Evolutionary conservation across 2,797 vertebrate species (phyloP).

Genomic region (Cossypha caffra): DNA sequence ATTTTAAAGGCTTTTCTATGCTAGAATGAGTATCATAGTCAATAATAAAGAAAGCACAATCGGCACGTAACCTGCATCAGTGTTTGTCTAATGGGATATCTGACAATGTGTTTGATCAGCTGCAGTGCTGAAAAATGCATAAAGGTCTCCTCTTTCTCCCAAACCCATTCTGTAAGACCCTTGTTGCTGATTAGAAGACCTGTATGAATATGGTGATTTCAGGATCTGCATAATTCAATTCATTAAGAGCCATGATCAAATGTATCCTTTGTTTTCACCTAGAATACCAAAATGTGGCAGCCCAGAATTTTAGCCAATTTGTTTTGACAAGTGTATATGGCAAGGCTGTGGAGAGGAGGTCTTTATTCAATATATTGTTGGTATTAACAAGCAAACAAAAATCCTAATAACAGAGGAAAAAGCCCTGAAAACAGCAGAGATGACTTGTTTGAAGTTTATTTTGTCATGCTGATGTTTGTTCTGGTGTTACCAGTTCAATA

Average conservation of each 20-base stretch:
- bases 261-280: neutral
- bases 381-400: neutral
- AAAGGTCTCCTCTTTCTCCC: neutral
- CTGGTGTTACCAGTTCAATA: neutral
- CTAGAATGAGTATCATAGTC: neutral
- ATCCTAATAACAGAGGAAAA: rapidly evolving
- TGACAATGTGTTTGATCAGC: neutral
- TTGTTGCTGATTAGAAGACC: neutral
- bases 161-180: neutral
- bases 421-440: neutral
- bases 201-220: neutral
- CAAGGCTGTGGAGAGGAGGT: neutral
- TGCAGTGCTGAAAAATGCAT: neutral
- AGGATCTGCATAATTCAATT: neutral
- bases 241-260: neutral
- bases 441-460: neutral
- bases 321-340: neutral
- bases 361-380: neutral
- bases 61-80: neutral
- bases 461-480: neutral
- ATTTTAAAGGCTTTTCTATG: neutral
- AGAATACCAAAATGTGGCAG: neutral
- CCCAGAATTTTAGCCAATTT: neutral
- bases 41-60: neutral
- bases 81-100: neutral